Conservation (phyloP, 2,113 vertebrate genomes). For the Oceanodroma tethys region DNA sequence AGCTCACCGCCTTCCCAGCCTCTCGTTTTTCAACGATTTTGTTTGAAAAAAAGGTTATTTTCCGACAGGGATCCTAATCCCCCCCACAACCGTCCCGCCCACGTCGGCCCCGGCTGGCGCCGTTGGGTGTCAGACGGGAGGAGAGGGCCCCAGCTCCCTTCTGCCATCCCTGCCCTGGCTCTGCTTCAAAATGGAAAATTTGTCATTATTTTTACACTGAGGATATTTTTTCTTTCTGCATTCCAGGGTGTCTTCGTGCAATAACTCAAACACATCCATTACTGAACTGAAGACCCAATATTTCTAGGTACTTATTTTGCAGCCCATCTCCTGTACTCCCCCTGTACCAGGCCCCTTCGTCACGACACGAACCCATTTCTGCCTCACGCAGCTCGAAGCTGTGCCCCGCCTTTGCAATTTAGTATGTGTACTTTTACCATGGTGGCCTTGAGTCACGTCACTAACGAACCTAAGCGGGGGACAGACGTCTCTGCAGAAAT, state of each 20-base stretch:
- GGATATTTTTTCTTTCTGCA: not conserved
- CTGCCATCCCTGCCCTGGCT: rapidly evolving
- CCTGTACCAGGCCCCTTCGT: too few species aligned
- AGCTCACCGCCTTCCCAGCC: rapidly evolving
- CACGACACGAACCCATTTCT: rapidly evolving
- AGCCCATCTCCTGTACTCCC: not conserved
- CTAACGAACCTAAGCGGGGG: not conserved
- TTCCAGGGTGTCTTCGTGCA: not conserved
- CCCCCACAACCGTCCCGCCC: rapidly evolving
- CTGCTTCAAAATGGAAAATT: not conserved
- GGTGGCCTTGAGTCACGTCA: not conserved
- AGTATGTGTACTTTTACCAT: rapidly evolving
- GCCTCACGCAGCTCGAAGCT: not conserved
- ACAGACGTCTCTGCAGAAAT: not conserved
- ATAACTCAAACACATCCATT: not conserved
- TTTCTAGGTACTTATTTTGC: not conserved
- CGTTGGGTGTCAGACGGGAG: too few species aligned
- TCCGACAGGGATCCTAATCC: not conserved
- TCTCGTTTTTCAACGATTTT: rapidly evolving
- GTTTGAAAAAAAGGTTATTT: not conserved
- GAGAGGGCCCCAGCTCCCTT: too few species aligned
- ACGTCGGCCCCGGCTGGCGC: not conserved
- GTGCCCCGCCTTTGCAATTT: rapidly evolving
- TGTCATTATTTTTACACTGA: not conserved
- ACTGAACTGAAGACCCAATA: not conserved